Percentiles rank a stretch among this genome's conserved stretches.
Evolutionary conservation across 2,888 invertebrate genomes (phyloP).

Genomic region (Perithous albicinctus): DNA sequence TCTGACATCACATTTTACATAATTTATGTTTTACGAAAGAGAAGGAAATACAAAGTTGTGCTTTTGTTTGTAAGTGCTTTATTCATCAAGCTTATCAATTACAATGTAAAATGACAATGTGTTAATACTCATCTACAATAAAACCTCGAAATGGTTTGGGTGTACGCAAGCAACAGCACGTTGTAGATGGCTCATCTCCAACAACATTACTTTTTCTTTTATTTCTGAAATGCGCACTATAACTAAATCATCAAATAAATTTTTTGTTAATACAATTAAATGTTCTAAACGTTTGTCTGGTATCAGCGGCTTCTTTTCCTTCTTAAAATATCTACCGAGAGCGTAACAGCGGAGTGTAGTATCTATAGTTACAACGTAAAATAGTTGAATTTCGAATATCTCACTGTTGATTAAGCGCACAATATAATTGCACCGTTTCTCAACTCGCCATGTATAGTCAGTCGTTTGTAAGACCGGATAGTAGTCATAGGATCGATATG

Average conservation of each 20-base stretch:
- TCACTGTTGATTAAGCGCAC: slow-evolving; percentile 34
- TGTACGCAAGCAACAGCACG: slow-evolving; percentile 24
- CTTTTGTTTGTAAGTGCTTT: too few species aligned
- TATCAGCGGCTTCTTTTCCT: slow-evolving; percentile 19
- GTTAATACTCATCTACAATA: slow-evolving; percentile 2
- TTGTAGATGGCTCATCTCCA: slow-evolving; percentile 1
- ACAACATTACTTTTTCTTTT: slow-evolving; percentile 42
- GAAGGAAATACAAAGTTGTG: not conserved
- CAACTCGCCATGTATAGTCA: slow-evolving; percentile 21
- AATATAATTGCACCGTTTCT: slow-evolving; percentile 46
- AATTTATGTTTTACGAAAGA: not conserved
- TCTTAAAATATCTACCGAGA: slow-evolving; percentile 31
- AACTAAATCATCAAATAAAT: not conserved
- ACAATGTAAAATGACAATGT: not conserved
- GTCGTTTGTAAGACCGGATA: slow-evolving; percentile 34
- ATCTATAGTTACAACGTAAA: slow-evolving; percentile 26
- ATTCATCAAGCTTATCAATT: not conserved
- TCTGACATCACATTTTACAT: not conserved
- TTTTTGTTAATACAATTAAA: slow-evolving; percentile 10
- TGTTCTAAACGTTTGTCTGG: slow-evolving; percentile 36
- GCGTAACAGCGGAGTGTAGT: slow-evolving; percentile 21
- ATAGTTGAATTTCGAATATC: slow-evolving; percentile 35
- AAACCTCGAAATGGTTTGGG: slow-evolving; percentile 41
- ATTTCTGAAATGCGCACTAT: not conserved
- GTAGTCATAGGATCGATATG: not conserved